Base-by-base conservation (phyloP, 1,140 invertebrate species). In the Lordiphosa collinella region DNA sequence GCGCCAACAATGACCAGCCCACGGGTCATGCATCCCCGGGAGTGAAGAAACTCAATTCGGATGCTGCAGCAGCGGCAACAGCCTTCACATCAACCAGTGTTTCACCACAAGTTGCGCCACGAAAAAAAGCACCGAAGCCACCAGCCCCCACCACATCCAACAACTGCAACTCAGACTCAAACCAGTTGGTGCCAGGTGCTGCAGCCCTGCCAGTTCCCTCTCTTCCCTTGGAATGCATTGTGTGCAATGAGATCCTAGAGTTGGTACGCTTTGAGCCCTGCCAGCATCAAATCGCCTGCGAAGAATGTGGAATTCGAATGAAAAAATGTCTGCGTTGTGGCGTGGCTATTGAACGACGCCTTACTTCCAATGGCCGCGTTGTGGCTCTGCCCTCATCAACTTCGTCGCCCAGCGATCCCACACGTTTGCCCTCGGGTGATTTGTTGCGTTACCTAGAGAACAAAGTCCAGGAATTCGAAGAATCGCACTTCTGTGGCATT, bases 391-490 rank as follows among this genome's bases (percentile, higher is more conserved):
- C 63, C 32, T 51, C 78, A 3, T 73, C 62, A 13, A 84, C 78
- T 1, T 68, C 78, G 1, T 71, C 54, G 84, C 89, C 71, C 52
- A 88, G 72, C 56, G 79, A 89, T 44, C 66, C 76, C 64, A 49
- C 64, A 10, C 88, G 91, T 50, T 89, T 93, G 74, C 92, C 92
- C 0, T 92, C 91, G 44, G 91, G 91, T 0, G 88, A 89, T 55
- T 89, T 95, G 46, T 80, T 96, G 53, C 91, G 93, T 2, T 95
- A 96, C 87, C 89, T 97, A 12, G 95, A 97, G 87, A 93, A 92
- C 65, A 95, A 95, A 89, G 93, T 97, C 55, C 94, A 95, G 11
- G 96, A 97, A 90, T 93, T 97, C 49, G 96, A 97, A 89, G 96
- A 97, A 70, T 94, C 91, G 2, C 93, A 94, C 71, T 93, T 92